phyloP scores from a whole-genome alignment of 2,113 vertebrate genomes.

The Megaceryle torquata region DNA sequence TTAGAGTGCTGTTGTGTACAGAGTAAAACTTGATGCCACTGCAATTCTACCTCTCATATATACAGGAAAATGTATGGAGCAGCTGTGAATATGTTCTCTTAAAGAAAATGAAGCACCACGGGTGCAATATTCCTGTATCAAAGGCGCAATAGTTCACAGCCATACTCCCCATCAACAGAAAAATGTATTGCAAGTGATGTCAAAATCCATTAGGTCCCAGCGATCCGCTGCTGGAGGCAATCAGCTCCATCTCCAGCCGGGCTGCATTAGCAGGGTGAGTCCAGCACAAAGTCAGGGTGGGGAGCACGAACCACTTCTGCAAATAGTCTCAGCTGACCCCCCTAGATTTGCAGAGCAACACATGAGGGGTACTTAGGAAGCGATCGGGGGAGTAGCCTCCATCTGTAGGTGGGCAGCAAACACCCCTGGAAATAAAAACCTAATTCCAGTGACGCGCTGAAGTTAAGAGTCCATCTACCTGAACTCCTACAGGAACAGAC shows the following conservation, averaged over 20 bases:
- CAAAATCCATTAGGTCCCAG: slow-evolving; percentile 13
- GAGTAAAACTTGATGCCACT: background rate
- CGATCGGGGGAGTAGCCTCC: background rate
- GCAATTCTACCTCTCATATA: background rate
- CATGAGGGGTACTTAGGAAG: background rate
- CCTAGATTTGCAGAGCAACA: background rate
- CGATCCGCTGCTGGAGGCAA: background rate
- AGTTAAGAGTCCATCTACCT: background rate
- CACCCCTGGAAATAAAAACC: background rate
- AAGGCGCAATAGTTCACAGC: background rate
- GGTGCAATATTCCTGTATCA: background rate
- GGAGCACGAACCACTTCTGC: background rate
- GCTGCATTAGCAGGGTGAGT: background rate
- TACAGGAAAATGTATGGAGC: background rate
- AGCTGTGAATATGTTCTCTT: background rate
- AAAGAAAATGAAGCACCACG: background rate
- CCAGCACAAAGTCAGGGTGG: background rate
- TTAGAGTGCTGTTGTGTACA: background rate
- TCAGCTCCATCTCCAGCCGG: background rate
- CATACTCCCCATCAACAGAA: background rate
- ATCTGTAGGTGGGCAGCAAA: background rate
- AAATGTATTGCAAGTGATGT: background rate
- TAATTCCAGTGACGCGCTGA: background rate
- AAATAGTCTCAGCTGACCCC: background rate
- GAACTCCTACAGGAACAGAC: background rate